Evolutionary conservation across 2,113 vertebrate species (phyloP), one percentile per base, ranked within the genome.

Genomic region (Trinectes maculatus): DNA sequence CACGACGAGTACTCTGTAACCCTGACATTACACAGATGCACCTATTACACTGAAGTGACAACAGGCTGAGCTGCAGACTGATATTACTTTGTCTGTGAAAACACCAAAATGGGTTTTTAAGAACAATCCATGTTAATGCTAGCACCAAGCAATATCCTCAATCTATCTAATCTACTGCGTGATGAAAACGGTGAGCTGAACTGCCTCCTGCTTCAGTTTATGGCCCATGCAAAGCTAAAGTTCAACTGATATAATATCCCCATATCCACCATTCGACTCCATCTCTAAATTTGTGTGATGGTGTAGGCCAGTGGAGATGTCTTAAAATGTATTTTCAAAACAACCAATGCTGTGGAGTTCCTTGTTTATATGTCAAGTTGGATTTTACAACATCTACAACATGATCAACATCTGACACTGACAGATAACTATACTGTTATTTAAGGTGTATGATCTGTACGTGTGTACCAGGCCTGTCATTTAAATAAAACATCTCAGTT

Each of bases 11-110:
- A 21, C 28, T 52, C 43, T 46, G n/a, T 25, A 15, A 58, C 47
- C 22, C 11, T 55, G 52, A 59, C 57, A 64, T 71, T 75, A 72
- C 36, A 56, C 19, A 74, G 36, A 62, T 46, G 43, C 12, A 36
- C 11, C 19, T 12, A 31, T 22, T 5, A 36, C n/a, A 39, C 16
- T n/a, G 22, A 47, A 55, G 44, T 28, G 18, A 62, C 36, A 25
- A 33, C 3, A 1, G 2, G 25, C 43, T 46, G 11, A 62, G 18
- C 15, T 15, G 9, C 10, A 7, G 31, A 26, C 7, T 21, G 8
- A 55, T 47, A 26, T 43, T 2, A 33, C 18, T 7, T n/a, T 58
- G 12, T 43, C n/a, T 34, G 16, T 8, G 8, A 24, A 3, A 0
- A 5, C 6, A 19, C 21, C 11, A 5, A 47, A n/a, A 21, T 13